phyloP scores from a whole-genome alignment of 2,113 vertebrate species.

The Daubentonia madagascariensis region DNA sequence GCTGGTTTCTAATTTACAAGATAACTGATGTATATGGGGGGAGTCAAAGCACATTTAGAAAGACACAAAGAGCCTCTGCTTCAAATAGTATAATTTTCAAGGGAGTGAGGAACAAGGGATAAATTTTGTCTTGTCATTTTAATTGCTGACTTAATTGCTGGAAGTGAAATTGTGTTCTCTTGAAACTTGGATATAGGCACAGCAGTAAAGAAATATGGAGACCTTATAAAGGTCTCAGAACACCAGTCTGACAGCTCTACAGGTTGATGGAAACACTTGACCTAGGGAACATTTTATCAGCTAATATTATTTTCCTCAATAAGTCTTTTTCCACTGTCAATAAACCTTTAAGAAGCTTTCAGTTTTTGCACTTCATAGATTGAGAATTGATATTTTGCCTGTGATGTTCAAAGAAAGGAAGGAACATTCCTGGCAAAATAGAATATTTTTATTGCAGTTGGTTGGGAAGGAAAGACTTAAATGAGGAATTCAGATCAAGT shows the following conservation, averaged over 20 bases:
- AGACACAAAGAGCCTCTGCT: not conserved
- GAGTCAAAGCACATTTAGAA: not conserved
- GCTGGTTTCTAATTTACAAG: constrained; percentile 29
- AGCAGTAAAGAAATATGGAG: not conserved
- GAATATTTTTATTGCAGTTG: not conserved
- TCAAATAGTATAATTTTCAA: not conserved
- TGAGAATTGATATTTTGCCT: not conserved
- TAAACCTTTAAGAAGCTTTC: not conserved
- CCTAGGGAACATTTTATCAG: not conserved
- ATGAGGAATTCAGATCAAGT: not conserved
- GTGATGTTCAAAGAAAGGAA: not conserved
- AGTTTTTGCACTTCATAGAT: not conserved
- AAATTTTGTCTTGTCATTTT: not conserved
- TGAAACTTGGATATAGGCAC: not conserved
- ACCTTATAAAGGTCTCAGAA: not conserved
- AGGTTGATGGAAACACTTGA: not conserved
- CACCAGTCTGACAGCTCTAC: not conserved
- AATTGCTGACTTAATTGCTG: constrained; percentile 17
- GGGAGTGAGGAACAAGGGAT: not conserved
- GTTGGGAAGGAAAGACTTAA: not conserved
- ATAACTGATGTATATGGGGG: not conserved
- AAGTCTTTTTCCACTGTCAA: not conserved
- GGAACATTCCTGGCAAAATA: not conserved
- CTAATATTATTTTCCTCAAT: not conserved
- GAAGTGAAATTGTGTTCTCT: not conserved